These are phyloP conservation scores for Euwallacea fornicatus DNA, from an alignment of 1,140 invertebrate genomes.

Conservation along the genomic window DNA sequence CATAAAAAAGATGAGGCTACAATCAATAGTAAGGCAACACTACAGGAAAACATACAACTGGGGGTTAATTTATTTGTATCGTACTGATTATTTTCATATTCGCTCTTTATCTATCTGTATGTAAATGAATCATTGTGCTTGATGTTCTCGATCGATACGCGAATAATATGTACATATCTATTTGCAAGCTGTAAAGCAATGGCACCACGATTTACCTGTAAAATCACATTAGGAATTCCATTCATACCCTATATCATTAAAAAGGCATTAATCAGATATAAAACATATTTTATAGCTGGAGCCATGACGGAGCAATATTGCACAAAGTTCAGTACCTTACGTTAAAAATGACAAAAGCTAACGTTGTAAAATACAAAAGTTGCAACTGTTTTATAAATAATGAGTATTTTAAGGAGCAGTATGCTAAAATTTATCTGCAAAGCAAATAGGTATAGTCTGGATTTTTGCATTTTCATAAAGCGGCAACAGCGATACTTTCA, in stretches of 20 bases:
- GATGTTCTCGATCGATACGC: no score
- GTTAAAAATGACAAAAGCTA: no score
- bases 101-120: no score
- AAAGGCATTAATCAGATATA: constrained; percentile 1
- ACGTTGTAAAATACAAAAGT: no score
- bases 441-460: constrained; percentile 17
- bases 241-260: background rate
- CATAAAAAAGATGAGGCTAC: constrained; percentile 4
- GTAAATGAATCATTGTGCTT: no score
- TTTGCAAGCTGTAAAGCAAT: background rate
- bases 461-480: constrained; percentile 33
- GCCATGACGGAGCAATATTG: no score
- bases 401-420: background rate
- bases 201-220: background rate
- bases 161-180: no score
- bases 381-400: background rate
- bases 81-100: no score
- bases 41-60: background rate
- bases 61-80: background rate
- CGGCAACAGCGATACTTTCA: constrained; percentile 18
- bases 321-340: no score
- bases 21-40: background rate
- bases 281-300: background rate
- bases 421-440: constrained; percentile 20
- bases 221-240: background rate